Base-by-base conservation (phyloP, 2,888 invertebrate species). In the Brachyptera risi region DNA sequence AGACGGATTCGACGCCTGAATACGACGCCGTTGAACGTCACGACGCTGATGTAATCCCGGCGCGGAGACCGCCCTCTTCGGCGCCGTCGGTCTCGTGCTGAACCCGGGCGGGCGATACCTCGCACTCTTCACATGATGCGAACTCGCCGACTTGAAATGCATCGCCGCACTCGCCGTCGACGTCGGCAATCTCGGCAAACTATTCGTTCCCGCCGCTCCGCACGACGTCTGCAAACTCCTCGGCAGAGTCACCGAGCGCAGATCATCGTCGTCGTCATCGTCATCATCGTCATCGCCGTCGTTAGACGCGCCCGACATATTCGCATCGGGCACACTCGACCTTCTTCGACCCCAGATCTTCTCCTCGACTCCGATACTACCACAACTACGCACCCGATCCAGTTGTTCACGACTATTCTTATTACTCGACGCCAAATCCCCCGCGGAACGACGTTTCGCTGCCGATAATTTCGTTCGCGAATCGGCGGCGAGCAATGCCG, bases 401-500 rank as follows among this genome's bases (percentile, higher is more conserved):
- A 88, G 72, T 65, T 87, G 86, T 71, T 87, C 87, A 13, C 90
- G 81, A 60, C 90, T 91, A 68, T 89, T 83, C 69, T 88, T 89
- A 69, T 86, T 86, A 65, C 88, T 88, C 66, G 87, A 90, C 68
- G 91, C 77, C 65, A 92, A 79, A 71, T 91, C 92, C 49, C 91
- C 91, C 50, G 92, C 92, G 1, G 92, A 92, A 27, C 91, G 82
- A 62, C 91, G 79, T 73, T 87, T 87, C 61, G 90, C 84, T 11
- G 90, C 88, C 47, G 84, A 83, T 61, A 91, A 75, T 68, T 88
- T 89, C 40, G 88, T 91, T 67, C 92, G 80, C 7, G 91, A 92
- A 74, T 93, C 92, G 1, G 91, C 90, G 11, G 92, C 92, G 76
- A 92, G 82, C 61, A 93, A 78, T 42, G 93, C 91, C n/a, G 92